A percentile compares a stretch with the other conserved stretches of the same genome.
Evolutionary conservation across 2,888 invertebrate species (phyloP).

Genomic region (Agonum fuliginosum): DNA sequence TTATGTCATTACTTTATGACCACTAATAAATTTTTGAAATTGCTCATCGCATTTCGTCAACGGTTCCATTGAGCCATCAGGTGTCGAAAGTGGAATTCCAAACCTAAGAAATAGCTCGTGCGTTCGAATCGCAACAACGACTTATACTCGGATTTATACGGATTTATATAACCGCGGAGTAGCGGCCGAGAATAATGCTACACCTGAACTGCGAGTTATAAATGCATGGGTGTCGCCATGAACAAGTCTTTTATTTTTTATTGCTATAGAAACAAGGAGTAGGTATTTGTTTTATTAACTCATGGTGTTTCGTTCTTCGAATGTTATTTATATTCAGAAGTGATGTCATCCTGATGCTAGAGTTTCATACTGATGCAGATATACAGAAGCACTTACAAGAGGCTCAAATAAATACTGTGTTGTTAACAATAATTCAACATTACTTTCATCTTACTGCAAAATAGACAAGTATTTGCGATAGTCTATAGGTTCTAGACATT

Average conservation of each 20-base stretch:
- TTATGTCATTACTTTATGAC: background rate
- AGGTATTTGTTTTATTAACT: slow-evolving; percentile 10
- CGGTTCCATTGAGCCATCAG: background rate
- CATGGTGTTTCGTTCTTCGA: background rate
- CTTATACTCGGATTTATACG: no score
- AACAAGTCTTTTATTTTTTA: background rate
- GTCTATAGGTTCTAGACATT: no score
- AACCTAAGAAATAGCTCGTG: background rate
- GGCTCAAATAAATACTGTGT: no score
- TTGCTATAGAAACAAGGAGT: background rate
- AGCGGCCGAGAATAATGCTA: background rate
- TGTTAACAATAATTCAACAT: no score
- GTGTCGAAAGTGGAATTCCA: background rate
- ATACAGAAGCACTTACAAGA: no score
- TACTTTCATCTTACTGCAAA: no score
- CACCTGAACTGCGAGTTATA: background rate
- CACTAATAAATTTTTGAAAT: background rate
- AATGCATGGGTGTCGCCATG: background rate
- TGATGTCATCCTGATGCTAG: no score
- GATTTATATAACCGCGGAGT: background rate
- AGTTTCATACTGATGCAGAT: no score
- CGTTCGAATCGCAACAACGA: background rate
- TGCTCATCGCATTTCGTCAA: background rate
- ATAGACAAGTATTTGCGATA: no score
- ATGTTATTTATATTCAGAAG: slow-evolving; percentile 17